Percentiles rank a stretch among this genome's conserved stretches.
Conservation (phyloP, 2,797 vertebrate species). For the Rallus crepitans region DNA sequence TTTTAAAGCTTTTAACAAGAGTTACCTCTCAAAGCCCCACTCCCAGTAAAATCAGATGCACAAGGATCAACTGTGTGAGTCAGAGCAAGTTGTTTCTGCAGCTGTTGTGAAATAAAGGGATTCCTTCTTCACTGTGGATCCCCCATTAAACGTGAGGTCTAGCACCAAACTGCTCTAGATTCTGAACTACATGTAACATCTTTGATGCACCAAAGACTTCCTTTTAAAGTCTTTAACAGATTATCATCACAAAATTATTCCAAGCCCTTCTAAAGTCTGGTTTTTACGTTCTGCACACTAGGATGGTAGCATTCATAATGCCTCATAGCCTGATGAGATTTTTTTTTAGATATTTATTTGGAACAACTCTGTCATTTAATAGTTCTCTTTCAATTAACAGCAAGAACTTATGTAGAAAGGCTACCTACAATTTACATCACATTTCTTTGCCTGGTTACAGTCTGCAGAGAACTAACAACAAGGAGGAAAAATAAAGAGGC, state of each 20-base stretch:
- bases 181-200: background rate
- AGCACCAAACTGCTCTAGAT: background rate
- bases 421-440: background rate
- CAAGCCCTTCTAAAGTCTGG: background rate
- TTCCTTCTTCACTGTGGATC: background rate
- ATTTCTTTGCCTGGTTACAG: background rate
- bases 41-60: background rate
- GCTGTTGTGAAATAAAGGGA: background rate
- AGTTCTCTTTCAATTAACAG: background rate
- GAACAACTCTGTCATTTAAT: background rate
- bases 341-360: background rate
- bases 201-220: background rate
- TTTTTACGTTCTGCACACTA: background rate
- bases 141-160: background rate
- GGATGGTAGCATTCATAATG: background rate
- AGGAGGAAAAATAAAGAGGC: background rate
- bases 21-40: background rate
- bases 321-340: background rate
- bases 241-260: background rate
- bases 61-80: background rate
- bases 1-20: background rate
- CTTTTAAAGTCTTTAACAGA: background rate
- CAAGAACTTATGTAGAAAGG: background rate
- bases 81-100: background rate
- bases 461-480: background rate